These are phyloP conservation scores for Parnassius glacialis DNA, from an alignment of 2,888 invertebrate genomes.

Conservation along the genomic window DNA sequence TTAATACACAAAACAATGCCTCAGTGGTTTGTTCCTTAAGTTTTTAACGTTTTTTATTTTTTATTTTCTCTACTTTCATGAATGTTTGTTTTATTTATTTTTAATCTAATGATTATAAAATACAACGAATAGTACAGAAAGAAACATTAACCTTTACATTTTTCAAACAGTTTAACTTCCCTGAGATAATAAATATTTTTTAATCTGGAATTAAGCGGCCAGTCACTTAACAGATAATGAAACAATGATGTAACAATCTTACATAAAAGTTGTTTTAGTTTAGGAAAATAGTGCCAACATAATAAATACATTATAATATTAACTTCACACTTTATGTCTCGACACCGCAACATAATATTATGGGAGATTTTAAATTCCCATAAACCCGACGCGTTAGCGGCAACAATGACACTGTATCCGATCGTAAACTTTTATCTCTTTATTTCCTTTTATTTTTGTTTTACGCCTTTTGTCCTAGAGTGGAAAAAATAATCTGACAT, in stretches of 20 bases:
- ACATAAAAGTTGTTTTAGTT: constrained; percentile 11
- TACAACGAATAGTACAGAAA: too few relatives aligned
- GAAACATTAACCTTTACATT: too few relatives aligned
- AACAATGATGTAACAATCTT: constrained; percentile 4
- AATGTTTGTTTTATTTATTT: too few relatives aligned
- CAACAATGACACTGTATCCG: constrained; percentile 61
- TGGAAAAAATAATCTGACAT: constrained; percentile 18
- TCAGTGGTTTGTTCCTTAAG: too few relatives aligned
- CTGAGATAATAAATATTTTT: constrained; percentile 4
- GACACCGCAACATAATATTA: constrained; percentile 46
- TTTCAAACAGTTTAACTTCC: too few relatives aligned
- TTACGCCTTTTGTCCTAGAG: constrained; percentile 57
- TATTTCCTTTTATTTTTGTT: constrained; percentile 53
- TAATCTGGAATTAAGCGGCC: constrained; percentile 2
- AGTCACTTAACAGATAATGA: constrained; percentile 1
- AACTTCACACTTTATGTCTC: constrained; percentile 9
- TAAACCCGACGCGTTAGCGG: constrained; percentile 53
- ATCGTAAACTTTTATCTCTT: constrained; percentile 76
- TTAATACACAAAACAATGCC: too few relatives aligned
- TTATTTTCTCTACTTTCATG: too few relatives aligned
- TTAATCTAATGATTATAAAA: too few relatives aligned
- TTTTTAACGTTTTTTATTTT: too few relatives aligned
- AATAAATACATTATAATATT: constrained; percentile 22
- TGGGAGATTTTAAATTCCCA: constrained; percentile 58
- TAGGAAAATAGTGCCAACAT: constrained; percentile 21